phyloP scores from a whole-genome alignment of 2,113 vertebrate species.

The Aleadryas rufinucha region DNA sequence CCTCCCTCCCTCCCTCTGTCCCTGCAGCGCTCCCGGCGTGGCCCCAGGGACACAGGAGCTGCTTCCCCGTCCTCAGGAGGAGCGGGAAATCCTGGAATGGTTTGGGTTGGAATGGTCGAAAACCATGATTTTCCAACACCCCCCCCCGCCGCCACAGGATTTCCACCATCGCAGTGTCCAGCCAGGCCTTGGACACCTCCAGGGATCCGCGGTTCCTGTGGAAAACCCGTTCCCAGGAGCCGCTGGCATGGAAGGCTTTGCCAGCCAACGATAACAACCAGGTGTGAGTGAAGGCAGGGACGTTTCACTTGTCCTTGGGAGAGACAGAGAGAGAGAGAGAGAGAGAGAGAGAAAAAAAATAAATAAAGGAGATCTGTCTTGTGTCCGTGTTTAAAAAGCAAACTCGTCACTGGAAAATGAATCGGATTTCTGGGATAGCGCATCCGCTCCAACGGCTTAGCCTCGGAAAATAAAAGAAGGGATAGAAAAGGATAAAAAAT shows the following conservation, averaged over 20 bases:
- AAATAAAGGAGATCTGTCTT: not conserved
- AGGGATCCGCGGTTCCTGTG: not conserved
- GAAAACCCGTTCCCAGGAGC: not conserved
- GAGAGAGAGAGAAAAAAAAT: too few relatives aligned
- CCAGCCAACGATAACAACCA: not conserved
- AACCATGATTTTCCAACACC: not conserved
- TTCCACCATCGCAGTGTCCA: not conserved
- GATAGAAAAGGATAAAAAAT: not conserved
- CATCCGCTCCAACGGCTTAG: not conserved
- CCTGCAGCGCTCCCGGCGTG: rapidly evolving
- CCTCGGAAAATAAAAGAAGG: not conserved
- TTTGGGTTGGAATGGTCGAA: not conserved
- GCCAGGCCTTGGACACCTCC: not conserved
- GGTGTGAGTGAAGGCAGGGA: not conserved
- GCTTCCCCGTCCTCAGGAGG: not conserved
- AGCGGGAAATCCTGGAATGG: not conserved
- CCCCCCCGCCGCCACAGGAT: rapidly evolving
- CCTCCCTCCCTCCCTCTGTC: too few relatives aligned
- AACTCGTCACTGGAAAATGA: not conserved
- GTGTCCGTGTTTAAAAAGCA: not conserved
- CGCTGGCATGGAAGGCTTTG: rapidly evolving
- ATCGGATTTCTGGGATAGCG: not conserved
- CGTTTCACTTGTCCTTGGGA: not conserved
- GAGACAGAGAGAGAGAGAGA: rapidly evolving
- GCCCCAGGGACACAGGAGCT: not conserved